Evolutionary conservation across 2,113 vertebrate genomes (phyloP).

Genomic region (Pseudopodoces humilis): DNA sequence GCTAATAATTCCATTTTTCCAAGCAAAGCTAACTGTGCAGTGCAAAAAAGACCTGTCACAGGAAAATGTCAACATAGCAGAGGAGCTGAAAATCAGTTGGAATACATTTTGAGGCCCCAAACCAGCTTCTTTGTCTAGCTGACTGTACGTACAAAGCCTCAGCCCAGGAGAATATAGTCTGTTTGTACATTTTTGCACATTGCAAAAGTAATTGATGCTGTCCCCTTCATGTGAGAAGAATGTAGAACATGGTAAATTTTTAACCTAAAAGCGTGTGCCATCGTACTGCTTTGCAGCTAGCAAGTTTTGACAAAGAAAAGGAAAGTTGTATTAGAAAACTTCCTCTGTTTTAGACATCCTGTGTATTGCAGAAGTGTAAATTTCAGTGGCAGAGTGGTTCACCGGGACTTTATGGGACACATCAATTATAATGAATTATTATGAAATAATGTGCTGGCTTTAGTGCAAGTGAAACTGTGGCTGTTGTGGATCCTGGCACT

Average conservation of each 20-base stretch:
- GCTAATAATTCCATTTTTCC: slow-evolving; percentile 70
- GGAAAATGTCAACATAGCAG: slow-evolving; percentile 60
- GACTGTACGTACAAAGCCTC: slow-evolving; percentile 32
- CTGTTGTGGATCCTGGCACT: background rate
- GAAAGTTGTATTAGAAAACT: background rate
- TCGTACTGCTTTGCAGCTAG: background rate
- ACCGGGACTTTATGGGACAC: background rate
- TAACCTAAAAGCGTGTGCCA: background rate
- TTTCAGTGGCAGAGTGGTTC: background rate
- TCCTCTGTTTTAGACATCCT: background rate
- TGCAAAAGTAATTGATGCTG: background rate
- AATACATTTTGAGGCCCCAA: slow-evolving; percentile 31
- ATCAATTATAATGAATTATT: background rate
- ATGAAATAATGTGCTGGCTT: background rate
- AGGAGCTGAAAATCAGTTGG: slow-evolving; percentile 20
- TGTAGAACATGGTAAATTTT: background rate
- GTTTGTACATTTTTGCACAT: background rate
- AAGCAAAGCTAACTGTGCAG: slow-evolving; percentile 45
- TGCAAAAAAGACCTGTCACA: slow-evolving; percentile 28
- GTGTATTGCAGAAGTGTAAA: background rate
- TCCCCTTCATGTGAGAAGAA: background rate
- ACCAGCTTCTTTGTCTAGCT: background rate
- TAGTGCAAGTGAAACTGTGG: background rate
- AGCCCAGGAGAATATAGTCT: slow-evolving; percentile 35
- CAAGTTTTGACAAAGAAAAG: background rate